phyloP scores from a whole-genome alignment of 2,888 invertebrate species.

The Drosophila melanosoma region DNA sequence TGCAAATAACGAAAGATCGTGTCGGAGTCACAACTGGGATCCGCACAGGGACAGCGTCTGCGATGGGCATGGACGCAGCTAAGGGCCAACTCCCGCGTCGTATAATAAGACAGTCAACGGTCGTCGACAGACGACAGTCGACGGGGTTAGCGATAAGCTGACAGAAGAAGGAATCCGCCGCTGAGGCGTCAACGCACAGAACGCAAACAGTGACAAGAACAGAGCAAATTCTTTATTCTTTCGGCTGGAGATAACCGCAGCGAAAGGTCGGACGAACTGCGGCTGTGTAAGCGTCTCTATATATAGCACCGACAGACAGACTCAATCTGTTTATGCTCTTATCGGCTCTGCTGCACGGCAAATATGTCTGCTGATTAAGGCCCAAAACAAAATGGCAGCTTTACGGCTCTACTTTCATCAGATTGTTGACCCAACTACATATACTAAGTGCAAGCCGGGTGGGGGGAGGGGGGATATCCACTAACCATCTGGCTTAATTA shows the following conservation, averaged over 20 bases:
- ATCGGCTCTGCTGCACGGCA: slow-evolving; percentile 54
- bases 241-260: slow-evolving; percentile 36
- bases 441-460: slow-evolving; percentile 18
- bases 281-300: slow-evolving; percentile 50
- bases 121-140: slow-evolving; percentile 22
- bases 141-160: slow-evolving; percentile 64
- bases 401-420: slow-evolving; percentile 44
- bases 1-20: slow-evolving; percentile 81
- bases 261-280: slow-evolving; percentile 49
- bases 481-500: slow-evolving; percentile 74
- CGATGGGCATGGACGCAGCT: slow-evolving; percentile 3
- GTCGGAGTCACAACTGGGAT: slow-evolving; percentile 43
- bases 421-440: slow-evolving; percentile 63
- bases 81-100: slow-evolving; percentile 24
- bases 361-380: slow-evolving; percentile 63
- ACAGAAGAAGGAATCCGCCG: slow-evolving; percentile 69
- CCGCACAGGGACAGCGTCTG: slow-evolving; percentile 21
- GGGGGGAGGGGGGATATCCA: slow-evolving; percentile 31
- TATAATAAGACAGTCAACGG: slow-evolving; percentile 57
- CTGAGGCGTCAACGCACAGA: slow-evolving; percentile 53
- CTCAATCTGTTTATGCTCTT: slow-evolving; percentile 65
- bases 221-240: slow-evolving; percentile 79
- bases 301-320: slow-evolving; percentile 57
- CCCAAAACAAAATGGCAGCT: slow-evolving; percentile 65
- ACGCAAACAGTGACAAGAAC: slow-evolving; percentile 74